Conservation (phyloP, 2,113 vertebrate genomes). For the Rhinopomastus cyanomelas region DNA sequence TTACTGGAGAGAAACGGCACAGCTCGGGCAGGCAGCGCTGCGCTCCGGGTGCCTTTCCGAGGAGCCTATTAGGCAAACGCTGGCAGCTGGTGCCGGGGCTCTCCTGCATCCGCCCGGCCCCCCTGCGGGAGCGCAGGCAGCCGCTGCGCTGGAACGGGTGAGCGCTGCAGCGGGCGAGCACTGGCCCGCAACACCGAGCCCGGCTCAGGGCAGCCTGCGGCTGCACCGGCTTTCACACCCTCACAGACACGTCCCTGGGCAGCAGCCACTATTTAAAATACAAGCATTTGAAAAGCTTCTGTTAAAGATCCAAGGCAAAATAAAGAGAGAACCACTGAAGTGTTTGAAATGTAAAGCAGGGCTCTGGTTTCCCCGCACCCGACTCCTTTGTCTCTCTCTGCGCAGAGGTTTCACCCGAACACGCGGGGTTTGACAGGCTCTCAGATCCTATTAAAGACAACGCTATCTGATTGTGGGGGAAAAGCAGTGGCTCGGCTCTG, state of each 20-base stretch:
- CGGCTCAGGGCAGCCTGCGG: not conserved
- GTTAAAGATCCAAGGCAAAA: conserved; percentile 13
- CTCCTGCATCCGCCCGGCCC: not conserved
- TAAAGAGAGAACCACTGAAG: not conserved
- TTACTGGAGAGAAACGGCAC: not conserved
- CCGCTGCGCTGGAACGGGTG: not conserved
- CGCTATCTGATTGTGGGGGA: not conserved
- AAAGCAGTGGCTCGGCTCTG: not conserved
- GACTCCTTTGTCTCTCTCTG: conserved; percentile 42
- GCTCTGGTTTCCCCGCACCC: conserved; percentile 48
- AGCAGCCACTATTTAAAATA: not conserved
- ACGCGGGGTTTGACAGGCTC: conserved; percentile 39
- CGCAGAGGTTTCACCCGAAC: conserved; percentile 38
- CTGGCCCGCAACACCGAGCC: not conserved
- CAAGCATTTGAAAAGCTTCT: not conserved
- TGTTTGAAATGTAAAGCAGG: conserved; percentile 60
- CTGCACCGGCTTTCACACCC: not conserved
- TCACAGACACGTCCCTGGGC: not conserved
- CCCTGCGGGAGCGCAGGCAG: not conserved
- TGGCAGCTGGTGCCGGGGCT: not conserved
- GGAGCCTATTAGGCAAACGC: not conserved
- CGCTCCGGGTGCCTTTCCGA: not conserved
- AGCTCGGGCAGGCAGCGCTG: not conserved
- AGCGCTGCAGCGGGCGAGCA: not conserved
- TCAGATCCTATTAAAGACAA: conserved; percentile 13